Percentiles rank a stretch among this genome's conserved stretches.
Evolutionary conservation across 2,797 vertebrate genomes (phyloP).

Genomic region (Anabas testudineus): DNA sequence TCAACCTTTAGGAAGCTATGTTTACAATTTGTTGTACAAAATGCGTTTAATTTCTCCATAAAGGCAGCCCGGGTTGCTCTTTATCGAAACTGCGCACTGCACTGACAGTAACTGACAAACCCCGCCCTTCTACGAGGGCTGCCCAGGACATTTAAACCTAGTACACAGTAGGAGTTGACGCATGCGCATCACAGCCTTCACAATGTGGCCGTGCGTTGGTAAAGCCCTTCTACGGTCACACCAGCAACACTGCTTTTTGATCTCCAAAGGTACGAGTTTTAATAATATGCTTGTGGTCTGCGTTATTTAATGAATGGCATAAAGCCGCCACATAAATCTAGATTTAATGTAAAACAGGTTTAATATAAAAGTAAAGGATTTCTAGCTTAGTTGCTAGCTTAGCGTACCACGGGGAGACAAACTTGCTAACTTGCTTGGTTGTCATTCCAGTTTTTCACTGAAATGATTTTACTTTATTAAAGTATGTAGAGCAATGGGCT

Average conservation of each 20-base stretch:
- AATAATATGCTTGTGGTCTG: fast-evolving
- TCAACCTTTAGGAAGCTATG: slow-evolving; percentile 19
- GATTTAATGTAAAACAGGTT: neutral
- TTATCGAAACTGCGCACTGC: fast-evolving
- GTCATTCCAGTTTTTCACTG: neutral
- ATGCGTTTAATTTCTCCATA: fast-evolving
- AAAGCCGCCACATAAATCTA: neutral
- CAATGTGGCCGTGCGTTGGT: slow-evolving; percentile 39
- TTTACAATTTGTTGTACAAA: slow-evolving; percentile 1
- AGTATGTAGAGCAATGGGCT: no score
- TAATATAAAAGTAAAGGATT: neutral
- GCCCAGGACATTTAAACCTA: fast-evolving
- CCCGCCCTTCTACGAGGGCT: neutral
- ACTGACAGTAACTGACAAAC: fast-evolving
- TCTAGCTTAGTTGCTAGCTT: neutral
- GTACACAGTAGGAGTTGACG: neutral
- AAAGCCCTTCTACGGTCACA: neutral
- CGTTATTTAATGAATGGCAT: neutral
- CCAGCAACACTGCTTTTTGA: slow-evolving; percentile 1
- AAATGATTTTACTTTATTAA: no score
- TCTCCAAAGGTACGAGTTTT: slow-evolving; percentile 59
- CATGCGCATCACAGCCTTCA: slow-evolving; percentile 36
- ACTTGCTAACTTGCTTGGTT: neutral
- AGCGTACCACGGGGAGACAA: neutral
- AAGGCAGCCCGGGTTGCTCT: neutral